phyloP scores from a whole-genome alignment of 2,113 vertebrate species.

The Machaerirhynchus nigripectus region DNA sequence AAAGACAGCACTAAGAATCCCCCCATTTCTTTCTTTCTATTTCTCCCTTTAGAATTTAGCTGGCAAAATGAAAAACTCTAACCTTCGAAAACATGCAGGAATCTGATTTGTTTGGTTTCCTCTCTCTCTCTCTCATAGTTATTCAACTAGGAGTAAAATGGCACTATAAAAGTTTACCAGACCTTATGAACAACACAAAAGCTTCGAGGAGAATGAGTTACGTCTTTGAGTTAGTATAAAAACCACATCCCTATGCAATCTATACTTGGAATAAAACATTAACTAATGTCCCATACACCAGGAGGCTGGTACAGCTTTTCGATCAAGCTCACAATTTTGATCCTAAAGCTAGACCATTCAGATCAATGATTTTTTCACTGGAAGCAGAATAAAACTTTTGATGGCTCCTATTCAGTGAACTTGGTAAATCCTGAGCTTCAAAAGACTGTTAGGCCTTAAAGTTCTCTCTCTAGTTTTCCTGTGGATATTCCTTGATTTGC shows the following conservation, averaged over 20 bases:
- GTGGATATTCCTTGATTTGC: neutral
- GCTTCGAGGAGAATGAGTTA: neutral
- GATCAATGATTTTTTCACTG: neutral
- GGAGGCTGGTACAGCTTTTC: neutral
- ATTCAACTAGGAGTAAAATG: neutral
- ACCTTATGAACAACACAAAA: neutral
- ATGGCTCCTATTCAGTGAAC: neutral
- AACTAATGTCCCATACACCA: neutral
- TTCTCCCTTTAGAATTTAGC: neutral
- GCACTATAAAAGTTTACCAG: neutral
- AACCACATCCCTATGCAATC: neutral
- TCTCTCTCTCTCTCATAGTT: neutral
- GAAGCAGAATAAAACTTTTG: neutral
- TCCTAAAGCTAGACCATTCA: neutral
- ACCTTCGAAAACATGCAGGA: neutral
- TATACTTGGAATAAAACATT: neutral
- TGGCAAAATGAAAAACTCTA: neutral
- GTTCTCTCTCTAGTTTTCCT: neutral
- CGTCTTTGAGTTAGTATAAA: neutral
- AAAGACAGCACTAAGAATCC: neutral
- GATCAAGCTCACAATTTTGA: neutral
- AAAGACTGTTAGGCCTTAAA: neutral
- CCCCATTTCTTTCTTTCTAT: neutral
- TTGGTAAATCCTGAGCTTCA: neutral
- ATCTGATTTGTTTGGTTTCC: neutral